These are phyloP conservation scores for Rugalucina vietnamica DNA, from an alignment of 2,888 invertebrate genomes.

Conservation along the genomic window DNA sequence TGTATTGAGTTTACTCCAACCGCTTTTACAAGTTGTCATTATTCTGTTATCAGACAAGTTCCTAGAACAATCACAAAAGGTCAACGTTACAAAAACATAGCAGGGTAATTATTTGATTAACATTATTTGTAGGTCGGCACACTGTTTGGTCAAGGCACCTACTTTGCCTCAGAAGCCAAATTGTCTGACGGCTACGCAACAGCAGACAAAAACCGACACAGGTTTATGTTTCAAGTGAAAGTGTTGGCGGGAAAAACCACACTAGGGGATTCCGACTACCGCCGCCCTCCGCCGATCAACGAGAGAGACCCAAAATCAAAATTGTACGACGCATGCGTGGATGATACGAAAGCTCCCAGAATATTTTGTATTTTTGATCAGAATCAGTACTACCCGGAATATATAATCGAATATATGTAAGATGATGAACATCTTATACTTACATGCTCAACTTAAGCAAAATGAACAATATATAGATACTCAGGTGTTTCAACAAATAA, in stretches of 20 bases:
- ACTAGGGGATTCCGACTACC: constrained; percentile 63
- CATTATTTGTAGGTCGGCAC: no score
- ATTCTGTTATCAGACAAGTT: no score
- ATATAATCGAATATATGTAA: constrained; percentile 70
- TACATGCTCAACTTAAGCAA: no score
- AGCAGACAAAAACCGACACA: constrained; percentile 56
- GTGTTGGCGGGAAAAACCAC: constrained; percentile 74
- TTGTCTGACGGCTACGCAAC: constrained; percentile 68
- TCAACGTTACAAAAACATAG: no score
- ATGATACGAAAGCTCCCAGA: constrained; percentile 67
- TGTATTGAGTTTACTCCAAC: no score
- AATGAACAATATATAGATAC: no score
- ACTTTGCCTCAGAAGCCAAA: constrained; percentile 72
- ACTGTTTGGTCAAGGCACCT: constrained; percentile 70
- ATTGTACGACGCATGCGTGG: constrained; percentile 76
- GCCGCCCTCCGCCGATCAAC: constrained; percentile 72
- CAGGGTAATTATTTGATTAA: no score
- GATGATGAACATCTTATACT: no score
- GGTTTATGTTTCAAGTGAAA: constrained; percentile 74
- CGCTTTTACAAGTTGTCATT: no score
- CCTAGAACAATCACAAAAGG: no score
- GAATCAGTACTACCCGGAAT: constrained; percentile 79
- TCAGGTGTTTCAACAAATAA: no score
- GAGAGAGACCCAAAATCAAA: constrained; percentile 43
- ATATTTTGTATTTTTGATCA: constrained; percentile 77